A percentile compares a stretch with the other conserved stretches of the same genome.
These are phyloP conservation scores for Caranx melampygus DNA, from an alignment of 2,113 vertebrate species.

Conservation along the genomic window DNA sequence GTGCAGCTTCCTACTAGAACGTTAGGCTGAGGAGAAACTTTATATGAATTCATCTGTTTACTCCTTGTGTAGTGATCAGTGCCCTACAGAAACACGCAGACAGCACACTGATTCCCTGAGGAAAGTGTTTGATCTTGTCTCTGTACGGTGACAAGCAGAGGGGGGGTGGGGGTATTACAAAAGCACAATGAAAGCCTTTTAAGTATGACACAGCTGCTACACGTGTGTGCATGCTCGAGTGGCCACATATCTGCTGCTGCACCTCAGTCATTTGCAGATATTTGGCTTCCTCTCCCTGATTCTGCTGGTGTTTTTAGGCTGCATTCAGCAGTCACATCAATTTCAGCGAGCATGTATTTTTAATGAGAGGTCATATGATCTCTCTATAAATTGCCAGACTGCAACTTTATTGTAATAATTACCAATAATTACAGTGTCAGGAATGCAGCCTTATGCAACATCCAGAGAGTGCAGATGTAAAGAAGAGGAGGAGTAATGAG, in stretches of 20 bases:
- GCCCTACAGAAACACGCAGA: slow-evolving; percentile 26
- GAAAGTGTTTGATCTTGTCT: slow-evolving; percentile 60
- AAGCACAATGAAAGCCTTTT: slow-evolving; percentile 56
- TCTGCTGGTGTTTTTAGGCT: slow-evolving; percentile 17
- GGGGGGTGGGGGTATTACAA: slow-evolving; percentile 37
- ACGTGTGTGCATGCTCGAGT: slow-evolving; percentile 4
- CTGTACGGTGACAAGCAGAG: slow-evolving; percentile 21
- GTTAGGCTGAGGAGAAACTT: slow-evolving; percentile 12
- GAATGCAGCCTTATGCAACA: slow-evolving; percentile 24
- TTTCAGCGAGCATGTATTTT: slow-evolving; percentile 53
- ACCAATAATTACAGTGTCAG: slow-evolving; percentile 27
- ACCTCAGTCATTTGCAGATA: slow-evolving; percentile 12
- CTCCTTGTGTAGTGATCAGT: slow-evolving; percentile 47
- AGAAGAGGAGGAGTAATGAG: background rate
- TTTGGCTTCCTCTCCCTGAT: slow-evolving; percentile 40
- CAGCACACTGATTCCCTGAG: slow-evolving; percentile 31
- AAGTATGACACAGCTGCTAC: slow-evolving; percentile 65
- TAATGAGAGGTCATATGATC: slow-evolving; percentile 63
- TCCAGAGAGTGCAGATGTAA: background rate
- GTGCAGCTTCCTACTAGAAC: background rate
- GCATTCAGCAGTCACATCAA: slow-evolving; percentile 7
- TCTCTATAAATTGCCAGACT: slow-evolving; percentile 37
- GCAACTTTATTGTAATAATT: slow-evolving; percentile 36
- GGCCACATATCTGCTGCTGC: slow-evolving; percentile 1
- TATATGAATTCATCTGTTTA: slow-evolving; percentile 60